These are phyloP conservation scores for Nycticryphes semicollaris DNA, from an alignment of 2,113 vertebrate genomes.

Conservation along the genomic window DNA sequence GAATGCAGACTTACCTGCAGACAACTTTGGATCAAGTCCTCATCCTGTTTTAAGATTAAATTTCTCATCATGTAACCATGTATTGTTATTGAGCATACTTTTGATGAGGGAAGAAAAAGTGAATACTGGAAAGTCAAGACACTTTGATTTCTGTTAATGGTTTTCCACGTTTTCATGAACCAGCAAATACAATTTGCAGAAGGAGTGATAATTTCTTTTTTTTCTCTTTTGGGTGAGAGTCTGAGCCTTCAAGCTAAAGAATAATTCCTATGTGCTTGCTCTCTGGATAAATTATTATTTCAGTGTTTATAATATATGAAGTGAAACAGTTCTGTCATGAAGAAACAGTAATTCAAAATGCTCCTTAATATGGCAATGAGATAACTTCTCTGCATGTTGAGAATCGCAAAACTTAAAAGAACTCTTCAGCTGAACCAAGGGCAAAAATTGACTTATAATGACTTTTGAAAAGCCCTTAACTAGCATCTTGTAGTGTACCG, in stretches of 20 bases:
- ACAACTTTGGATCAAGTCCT: neutral
- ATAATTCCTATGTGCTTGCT: neutral
- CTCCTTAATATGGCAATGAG: neutral
- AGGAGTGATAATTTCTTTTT: fast-evolving
- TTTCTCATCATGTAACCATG: neutral
- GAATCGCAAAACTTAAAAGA: neutral
- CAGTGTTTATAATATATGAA: neutral
- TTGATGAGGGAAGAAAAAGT: neutral
- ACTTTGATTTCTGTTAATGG: neutral
- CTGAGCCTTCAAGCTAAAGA: neutral
- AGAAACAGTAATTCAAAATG: neutral
- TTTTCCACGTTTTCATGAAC: neutral
- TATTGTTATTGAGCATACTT: neutral
- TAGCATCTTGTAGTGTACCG: neutral
- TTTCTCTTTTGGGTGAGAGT: neutral
- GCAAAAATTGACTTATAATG: neutral
- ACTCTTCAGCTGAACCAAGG: neutral
- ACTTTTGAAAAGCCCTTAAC: neutral
- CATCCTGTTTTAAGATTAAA: neutral
- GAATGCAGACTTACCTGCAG: neutral
- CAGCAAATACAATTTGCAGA: neutral
- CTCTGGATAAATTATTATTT: neutral
- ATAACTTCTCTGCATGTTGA: neutral
- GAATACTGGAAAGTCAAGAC: neutral
- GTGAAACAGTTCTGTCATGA: neutral